phyloP scores from a whole-genome alignment of 2,797 vertebrate genomes.

The Passerculus sandwichensis region DNA sequence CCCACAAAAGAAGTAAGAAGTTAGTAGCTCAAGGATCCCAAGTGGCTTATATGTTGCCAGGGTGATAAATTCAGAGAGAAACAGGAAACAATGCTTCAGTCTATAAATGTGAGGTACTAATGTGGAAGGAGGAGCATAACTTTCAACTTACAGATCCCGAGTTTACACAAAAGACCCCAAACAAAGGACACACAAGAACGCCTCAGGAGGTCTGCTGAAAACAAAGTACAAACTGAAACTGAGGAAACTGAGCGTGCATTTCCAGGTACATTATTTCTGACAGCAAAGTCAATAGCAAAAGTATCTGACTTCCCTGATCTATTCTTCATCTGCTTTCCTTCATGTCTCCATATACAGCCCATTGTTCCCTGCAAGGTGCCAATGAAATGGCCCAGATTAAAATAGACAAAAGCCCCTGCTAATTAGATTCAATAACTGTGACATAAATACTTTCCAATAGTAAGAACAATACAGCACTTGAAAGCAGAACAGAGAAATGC shows the following conservation, averaged over 20 bases:
- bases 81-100: conserved; percentile 32
- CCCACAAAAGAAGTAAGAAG: background rate
- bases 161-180: background rate
- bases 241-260: background rate
- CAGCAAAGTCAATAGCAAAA: background rate
- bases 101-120: conserved; percentile 39
- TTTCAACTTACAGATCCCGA: background rate
- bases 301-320: background rate
- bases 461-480: background rate
- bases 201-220: background rate
- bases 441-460: background rate
- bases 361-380: background rate
- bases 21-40: conserved; percentile 5
- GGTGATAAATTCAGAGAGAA: conserved; percentile 55
- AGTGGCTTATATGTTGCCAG: conserved; percentile 12
- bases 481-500: background rate
- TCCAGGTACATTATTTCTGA: background rate
- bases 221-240: background rate
- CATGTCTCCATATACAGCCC: background rate
- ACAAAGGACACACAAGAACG: background rate
- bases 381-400: background rate
- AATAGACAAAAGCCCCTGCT: background rate
- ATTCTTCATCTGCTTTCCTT: background rate
- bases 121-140: conserved; percentile 26
- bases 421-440: background rate